Conservation (phyloP, 2,797 vertebrate species). For the Pangasius krempfi region DNA sequence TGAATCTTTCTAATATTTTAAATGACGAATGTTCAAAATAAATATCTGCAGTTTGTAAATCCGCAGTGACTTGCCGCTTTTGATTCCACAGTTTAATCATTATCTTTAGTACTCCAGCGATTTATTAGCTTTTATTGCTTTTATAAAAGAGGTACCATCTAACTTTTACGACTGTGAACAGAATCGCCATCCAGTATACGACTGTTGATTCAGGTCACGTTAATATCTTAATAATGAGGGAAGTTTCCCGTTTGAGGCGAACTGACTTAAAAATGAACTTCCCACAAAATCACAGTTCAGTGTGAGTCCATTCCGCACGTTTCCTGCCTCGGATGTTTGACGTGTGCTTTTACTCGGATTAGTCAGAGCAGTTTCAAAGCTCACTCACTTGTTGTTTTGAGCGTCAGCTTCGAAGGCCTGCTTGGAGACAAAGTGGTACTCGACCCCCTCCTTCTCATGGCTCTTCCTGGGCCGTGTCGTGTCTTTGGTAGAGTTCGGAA, state of each 20-base stretch:
- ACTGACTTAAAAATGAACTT: neutral
- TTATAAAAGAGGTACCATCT: neutral
- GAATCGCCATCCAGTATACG: neutral
- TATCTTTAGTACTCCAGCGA: neutral
- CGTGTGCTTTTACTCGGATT: neutral
- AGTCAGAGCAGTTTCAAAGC: neutral
- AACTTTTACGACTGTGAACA: neutral
- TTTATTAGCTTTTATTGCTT: neutral
- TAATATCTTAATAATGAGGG: neutral
- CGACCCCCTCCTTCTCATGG: conserved; percentile 93
- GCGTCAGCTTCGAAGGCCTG: conserved; percentile 88
- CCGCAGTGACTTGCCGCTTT: too few species aligned
- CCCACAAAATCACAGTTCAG: neutral
- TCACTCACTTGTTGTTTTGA: conserved; percentile 88
- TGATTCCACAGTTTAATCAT: neutral
- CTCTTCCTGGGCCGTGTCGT: conserved; percentile 91
- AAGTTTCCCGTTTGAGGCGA: too few species aligned
- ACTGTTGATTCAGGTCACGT: neutral
- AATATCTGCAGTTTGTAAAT: neutral
- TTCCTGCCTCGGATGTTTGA: neutral
- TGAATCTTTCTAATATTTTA: too few species aligned
- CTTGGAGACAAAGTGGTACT: conserved; percentile 95
- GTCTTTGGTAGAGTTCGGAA: conserved; percentile 67
- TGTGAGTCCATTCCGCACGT: neutral
- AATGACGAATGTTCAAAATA: neutral